Evolutionary conservation across 2,888 invertebrate species (phyloP), one percentile per base, ranked within the genome.

Genomic region (Candidula unifasciata): DNA sequence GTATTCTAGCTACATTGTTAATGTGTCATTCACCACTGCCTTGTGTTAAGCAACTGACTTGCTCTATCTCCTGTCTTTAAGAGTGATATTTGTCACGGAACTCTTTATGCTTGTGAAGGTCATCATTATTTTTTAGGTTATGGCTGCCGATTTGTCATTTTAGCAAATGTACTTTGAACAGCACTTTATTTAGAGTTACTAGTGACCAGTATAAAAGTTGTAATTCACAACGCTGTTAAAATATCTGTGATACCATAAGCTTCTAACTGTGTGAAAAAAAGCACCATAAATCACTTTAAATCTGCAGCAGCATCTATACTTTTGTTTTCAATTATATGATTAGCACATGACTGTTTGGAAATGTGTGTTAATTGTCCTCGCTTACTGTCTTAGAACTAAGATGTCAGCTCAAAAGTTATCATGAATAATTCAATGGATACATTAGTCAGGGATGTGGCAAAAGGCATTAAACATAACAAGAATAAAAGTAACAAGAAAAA

Each of bases 361-460:
- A 68, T 27, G 16, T 68, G 68, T 3, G 27, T n/a, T 16, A 16
- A n/a, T 5, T 68, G 16, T 16, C 16, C 68, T 68, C 18, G n/a
- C 73, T 73, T 73, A 52, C 73, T 73, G 73, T 52, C 73, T 73
- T 73, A 44, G 52, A 27, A 27, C 27, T 27, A 73, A 73, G 52
- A 73, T 73, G 52, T 73, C 13, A 73, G 27, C 44, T 73, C 24
- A 37, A 73, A 52, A n/a, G 8, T 13, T 52, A n/a, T 16, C 44
- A 52, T n/a, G 16, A 16, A 27, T 21, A 18, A 1, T 24, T 35
- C 60, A 24, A 21, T 68, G 30, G 18, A 6, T 30, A 30, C 3
- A 68, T 68, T n/a, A n/a, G 66, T 24, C 8, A 27, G 66, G 24
- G 66, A 27, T 66, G 66, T 5, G 10, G n/a, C 27, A 10, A n/a